Percentiles rank a stretch among this genome's conserved stretches.
Evolutionary conservation across 1,140 invertebrate genomes (phyloP).

Genomic region (Drosophila dunni): DNA sequence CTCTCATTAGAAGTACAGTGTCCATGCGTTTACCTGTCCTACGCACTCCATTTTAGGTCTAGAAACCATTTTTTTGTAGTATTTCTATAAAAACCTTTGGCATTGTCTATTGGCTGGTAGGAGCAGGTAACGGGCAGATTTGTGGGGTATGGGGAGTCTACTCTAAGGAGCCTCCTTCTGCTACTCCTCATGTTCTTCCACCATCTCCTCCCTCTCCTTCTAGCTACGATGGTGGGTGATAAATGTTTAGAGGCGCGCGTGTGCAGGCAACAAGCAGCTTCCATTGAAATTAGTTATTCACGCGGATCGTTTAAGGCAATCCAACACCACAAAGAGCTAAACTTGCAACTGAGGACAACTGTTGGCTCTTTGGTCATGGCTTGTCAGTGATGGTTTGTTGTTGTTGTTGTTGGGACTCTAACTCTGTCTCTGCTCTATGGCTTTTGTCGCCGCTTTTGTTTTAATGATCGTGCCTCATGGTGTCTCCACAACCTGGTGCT

Average conservation of each 20-base stretch:
- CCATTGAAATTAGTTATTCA: constrained; percentile 84
- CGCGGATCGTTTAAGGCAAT: constrained; percentile 83
- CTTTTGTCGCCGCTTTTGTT: constrained; percentile 77
- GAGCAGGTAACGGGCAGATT: not conserved
- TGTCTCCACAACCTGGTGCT: constrained; percentile 26
- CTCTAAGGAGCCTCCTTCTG: constrained; percentile 33
- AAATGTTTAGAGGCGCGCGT: constrained; percentile 68
- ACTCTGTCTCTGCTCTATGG: constrained; percentile 22
- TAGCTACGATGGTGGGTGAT: constrained; percentile 77
- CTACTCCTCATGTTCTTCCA: not conserved
- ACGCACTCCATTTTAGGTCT: constrained; percentile 49
- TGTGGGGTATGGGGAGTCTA: constrained; percentile 16
- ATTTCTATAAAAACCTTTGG: constrained; percentile 48
- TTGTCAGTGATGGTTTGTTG: constrained; percentile 70
- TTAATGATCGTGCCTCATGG: constrained; percentile 76
- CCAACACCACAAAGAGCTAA: constrained; percentile 67
- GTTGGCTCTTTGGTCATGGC: constrained; percentile 73
- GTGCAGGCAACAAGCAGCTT: constrained; percentile 62
- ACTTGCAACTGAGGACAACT: constrained; percentile 25
- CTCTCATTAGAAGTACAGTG: constrained; percentile 42
- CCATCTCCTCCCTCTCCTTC: constrained; percentile 25
- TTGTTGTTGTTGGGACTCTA: constrained; percentile 40
- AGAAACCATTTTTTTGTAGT: constrained; percentile 26
- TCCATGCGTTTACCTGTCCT: constrained; percentile 45
- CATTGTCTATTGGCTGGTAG: constrained; percentile 31